Base-by-base conservation (phyloP, 2,113 vertebrate genomes). In the Origma solitaria region DNA sequence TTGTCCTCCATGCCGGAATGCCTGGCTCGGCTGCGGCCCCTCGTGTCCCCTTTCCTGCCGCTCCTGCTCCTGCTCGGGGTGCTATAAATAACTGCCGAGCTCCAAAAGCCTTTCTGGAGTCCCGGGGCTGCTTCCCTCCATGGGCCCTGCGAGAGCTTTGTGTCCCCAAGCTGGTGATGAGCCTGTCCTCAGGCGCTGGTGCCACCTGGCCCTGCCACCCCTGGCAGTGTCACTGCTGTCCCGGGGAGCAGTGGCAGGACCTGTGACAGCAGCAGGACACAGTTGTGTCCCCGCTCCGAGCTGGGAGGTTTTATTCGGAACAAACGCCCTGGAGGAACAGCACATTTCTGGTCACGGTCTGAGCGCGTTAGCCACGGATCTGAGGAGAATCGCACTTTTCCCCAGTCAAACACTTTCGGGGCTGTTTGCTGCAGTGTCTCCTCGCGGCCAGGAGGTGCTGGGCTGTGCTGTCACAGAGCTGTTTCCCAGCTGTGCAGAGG, bases 101-200 rank as follows among this genome's bases (percentile, higher is more conserved):
- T 51, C 84, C 10, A 9, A 51, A 68, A 93, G 56, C 33, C 84
- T 61, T 64, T 64, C 91, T 31, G 38, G 42, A 57, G 54, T 4
- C 40, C 50, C 11, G 68, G 68, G 66, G 21, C 60, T 49, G 58
- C 61, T 88, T 25, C 71, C 75, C 28, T 28, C 38, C 42, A 1
- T 3, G 37, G 25, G 30, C 10, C 9, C 10, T 2, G 6, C 11
- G 42, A 11, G 24, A n/a, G 25, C 64, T 1, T 3, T 20, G 47
- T 13, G n/a, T 44, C 60, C 16, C 3, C 33, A 3, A 12, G 10
- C 10, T 15, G 0, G 2, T 1, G 30, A 2, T 0, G 3, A n/a
- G 23, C 8, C 12, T 3, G 38, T 13, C 38, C 75, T 11, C 23
- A 6, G 33, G 11, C 6, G 0, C 28, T 0, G 3, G 8, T 35